Base-by-base conservation (phyloP, 2,888 invertebrate genomes). In the Steinernema scapterisci region DNA sequence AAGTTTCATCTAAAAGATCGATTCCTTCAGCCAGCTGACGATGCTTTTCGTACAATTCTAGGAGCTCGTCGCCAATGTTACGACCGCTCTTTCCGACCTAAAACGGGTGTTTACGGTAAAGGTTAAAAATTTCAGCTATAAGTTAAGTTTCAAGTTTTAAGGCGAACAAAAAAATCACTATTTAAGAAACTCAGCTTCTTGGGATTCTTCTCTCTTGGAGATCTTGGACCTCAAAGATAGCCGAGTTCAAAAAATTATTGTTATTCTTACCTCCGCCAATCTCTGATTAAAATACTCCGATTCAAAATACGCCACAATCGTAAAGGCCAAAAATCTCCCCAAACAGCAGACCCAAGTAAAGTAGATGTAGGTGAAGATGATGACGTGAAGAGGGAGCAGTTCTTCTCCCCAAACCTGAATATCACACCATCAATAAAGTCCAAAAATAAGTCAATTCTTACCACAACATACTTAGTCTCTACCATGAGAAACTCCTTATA, bases 31-130 rank as follows among this genome's bases (percentile, higher is more conserved):
- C 76, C 16, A 77, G 31, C 27, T 73, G 70, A n/a, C 63, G 70
- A 48, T 77, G 77, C 23, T 78, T 76, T 6, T 52, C 21, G 31
- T 77, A 77, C 6, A n/a, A 31, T 19, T 77, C 77, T 16, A 73
- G 71, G 5, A 77, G 70, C 70, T 72, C 72, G 1, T 71, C 76
- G 0, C 72, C 54, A 45, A 72, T 46, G n/a, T 72, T 43, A 19
- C 77, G 76, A 16, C 25, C 43, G 31, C 70, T 43, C n/a, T 74
- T 21, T n/a, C 75, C 75, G 46, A 75, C 45, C 75, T 75, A 21
- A 1, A 38, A 23, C 21, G n/a, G n/a, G n/a, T 71, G 43, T 71
- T 31, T 25, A 9, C 31, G n/a, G 9, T 16, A n/a, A n/a, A 31
- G n/a, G n/a, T n/a, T n/a, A n/a, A n/a, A n/a, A n/a, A n/a, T n/a